Evolutionary conservation across 2,888 invertebrate species (phyloP), one percentile per base, ranked within the genome.

Genomic region (Eupithecia centaureata): DNA sequence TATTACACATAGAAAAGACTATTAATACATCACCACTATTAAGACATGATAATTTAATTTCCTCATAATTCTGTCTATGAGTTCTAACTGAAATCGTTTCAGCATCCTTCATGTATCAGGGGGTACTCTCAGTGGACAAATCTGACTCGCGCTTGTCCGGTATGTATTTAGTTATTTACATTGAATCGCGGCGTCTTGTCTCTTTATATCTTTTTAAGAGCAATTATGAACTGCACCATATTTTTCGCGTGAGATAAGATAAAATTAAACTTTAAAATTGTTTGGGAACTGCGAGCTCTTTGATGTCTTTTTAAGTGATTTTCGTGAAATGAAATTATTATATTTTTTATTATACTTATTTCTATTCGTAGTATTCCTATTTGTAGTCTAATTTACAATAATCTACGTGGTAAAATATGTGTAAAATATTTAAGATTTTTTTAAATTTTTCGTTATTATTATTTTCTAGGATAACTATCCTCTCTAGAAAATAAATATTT

Each of bases 261-360:
- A 25, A 27, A 27, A 12, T 18, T 2, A 22, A 8, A 18, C 10
- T 47, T 22, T 22, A 22, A 47, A 47, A 42, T 18, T 13, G 2
- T 42, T 18, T 18, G 42, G 38, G 42, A 18, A 42, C n/a, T 32
- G 58, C 15, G 58, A 35, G 59, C 65, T 77, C 82, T 82, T 83
- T 84, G 77, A 81, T 76, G 73, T 81, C 81, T 82, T 82, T 83
- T 80, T n/a, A n/a, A n/a, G n/a, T n/a, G n/a, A n/a, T n/a, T n/a
- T n/a, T n/a, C n/a, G n/a, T n/a, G n/a, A n/a, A n/a, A n/a, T n/a
- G n/a, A n/a, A n/a, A n/a, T n/a, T n/a, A n/a, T n/a, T n/a, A n/a
- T n/a, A n/a, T n/a, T n/a, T n/a, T n/a, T n/a, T n/a, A n/a, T n/a
- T n/a, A n/a, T n/a, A n/a, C n/a, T n/a, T n/a, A n/a, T n/a, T n/a